Base-by-base conservation (phyloP, 2,113 vertebrate genomes). In the Plestiodon gilberti region DNA sequence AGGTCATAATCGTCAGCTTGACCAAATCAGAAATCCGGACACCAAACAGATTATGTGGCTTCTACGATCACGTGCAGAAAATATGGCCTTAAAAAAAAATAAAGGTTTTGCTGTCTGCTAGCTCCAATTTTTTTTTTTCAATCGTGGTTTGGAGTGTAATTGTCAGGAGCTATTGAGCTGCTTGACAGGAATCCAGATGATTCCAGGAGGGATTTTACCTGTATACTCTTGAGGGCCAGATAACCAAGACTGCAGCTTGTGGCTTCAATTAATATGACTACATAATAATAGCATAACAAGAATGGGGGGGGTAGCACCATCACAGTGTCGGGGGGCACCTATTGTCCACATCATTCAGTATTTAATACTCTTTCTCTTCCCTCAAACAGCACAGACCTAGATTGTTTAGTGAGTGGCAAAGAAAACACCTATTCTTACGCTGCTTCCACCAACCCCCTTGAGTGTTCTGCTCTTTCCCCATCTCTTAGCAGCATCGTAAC, bases 1-100 rank as follows among this genome's bases (percentile, higher is more conserved):
- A 94, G 93, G n/a, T 94, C 92, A 93, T 91, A 87, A 89, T 90
- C 75, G 84, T 65, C 84, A 83, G 86, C 22, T 94, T 91, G 93
- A 88, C 82, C 1, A 0, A 85, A 90, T 90, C 52, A 91, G 88
- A 59, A 52, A 92, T 65, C 38, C 91, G 90, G 85, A 89, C 90
- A 91, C 85, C 65, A 64, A 40, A 48, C 87, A 90, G 87, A 55
- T 91, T 65, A 84, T 48, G 23, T 62, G 35, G 43, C 55, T 64
- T 9, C 15, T 38, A 52, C 10, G 52, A 6, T 77, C 57, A 10
- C 33, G 81, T 38, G 15, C 17, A 48, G 57, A 7, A 57, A 52
- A 65, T 52, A n/a, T 76, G 73, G 17, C 48, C 38, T 33, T 57
- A 17, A 57, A 57, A 57, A 57, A 15, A 57, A 57, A 57, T 18